Evolutionary conservation across 2,113 vertebrate genomes (phyloP), one percentile per base, ranked within the genome.

Genomic region (Macquaria australasica): DNA sequence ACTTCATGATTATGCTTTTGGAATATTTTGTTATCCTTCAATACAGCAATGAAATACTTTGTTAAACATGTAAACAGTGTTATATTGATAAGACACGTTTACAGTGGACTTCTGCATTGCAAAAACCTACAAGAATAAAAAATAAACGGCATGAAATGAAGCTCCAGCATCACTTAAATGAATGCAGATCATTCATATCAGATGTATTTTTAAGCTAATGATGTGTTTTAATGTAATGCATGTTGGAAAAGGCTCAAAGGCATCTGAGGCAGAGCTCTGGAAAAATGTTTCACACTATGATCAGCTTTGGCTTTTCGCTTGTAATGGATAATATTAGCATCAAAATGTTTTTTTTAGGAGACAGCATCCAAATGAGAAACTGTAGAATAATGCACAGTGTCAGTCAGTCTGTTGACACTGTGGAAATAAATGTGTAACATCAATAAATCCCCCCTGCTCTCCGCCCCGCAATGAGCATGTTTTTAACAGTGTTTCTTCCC

Each of bases 211-310:
- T 39, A 82, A 80, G 55, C 62, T 89, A 84, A 84, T 71, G 48
- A 72, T 70, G 51, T 85, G 12, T 73, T 88, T 87, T 87, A 82
- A 85, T 83, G 70, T 77, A 56, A 86, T 75, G 48, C 66, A 79
- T 84, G 82, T 73, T 87, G 78, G 78, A 74, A 82, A 79, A 72
- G 25, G 73, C 81, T 91, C 70, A 68, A 68, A 88, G 58, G 72
- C 71, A 75, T 77, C 73, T n/a, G 68, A 84, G 63, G 51, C 64
- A 81, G 25, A 87, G 60, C 56, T 34, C 58, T 45, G 63, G 41
- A 83, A 79, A 86, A 73, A 23, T 31, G 18, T 55, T 82, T 86
- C 85, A 73, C 72, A 77, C 79, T 67, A 41, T 78, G 81, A 83
- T 85, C 69, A 48, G 72, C 28, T 82, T 81, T 53, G 25, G 25